A percentile compares a stretch with the other conserved stretches of the same genome.
phyloP scores from a whole-genome alignment of 92 coral and sea anemone genomes.

The Zoanthus sansibaricus region DNA sequence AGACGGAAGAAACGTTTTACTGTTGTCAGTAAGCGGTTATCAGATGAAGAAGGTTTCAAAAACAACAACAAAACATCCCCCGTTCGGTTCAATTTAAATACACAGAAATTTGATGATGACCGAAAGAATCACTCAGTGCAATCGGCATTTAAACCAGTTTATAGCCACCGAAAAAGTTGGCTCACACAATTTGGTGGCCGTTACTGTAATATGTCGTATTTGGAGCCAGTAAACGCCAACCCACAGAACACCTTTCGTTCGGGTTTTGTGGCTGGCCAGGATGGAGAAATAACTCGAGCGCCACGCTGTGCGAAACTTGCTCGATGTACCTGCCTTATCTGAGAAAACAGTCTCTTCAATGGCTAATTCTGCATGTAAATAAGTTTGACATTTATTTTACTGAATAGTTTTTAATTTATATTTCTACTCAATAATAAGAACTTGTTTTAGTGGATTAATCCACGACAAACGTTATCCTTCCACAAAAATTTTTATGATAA shows the following conservation, averaged over 20 bases:
- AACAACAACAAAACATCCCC: background rate
- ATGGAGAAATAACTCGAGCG: background rate
- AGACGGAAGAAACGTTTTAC: conserved; percentile 86
- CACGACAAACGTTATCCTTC: too few species aligned
- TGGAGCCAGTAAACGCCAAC: background rate
- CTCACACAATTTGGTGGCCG: background rate
- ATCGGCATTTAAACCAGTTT: conserved; percentile 17
- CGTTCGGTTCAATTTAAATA: background rate
- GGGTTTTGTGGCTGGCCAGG: background rate
- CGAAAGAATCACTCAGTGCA: background rate
- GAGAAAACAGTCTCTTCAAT: background rate
- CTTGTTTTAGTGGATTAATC: too few species aligned
- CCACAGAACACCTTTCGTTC: background rate
- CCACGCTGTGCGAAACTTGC: background rate
- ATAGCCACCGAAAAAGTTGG: background rate
- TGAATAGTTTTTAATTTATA: too few species aligned
- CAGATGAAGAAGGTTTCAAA: background rate
- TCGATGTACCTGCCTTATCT: background rate
- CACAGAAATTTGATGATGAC: background rate
- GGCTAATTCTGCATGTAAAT: background rate
- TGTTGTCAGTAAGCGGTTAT: background rate
- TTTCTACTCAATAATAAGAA: too few species aligned
- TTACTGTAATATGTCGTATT: background rate
- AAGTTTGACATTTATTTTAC: too few species aligned
- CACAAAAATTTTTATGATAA: too few species aligned